Conservation (phyloP, 2,888 invertebrate species). For the Athripsodes cinereus region DNA sequence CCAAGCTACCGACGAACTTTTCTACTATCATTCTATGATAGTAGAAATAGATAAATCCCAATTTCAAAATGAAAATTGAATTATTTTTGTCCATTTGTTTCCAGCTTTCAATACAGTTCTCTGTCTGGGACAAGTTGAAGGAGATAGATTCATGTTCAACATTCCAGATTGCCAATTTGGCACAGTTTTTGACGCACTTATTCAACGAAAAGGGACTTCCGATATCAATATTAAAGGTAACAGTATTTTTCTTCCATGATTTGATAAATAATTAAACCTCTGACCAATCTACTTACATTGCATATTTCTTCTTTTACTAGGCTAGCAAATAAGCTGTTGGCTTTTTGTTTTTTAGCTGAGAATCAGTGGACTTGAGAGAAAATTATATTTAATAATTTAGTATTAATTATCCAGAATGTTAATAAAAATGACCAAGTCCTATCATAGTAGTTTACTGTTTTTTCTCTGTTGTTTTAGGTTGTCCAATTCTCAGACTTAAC, state of each 20-base stretch:
- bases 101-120: constrained; percentile 80
- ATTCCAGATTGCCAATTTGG: constrained; percentile 65
- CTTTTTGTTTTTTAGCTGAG: too few relatives aligned
- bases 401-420: too few relatives aligned
- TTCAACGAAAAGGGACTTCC: constrained; percentile 72
- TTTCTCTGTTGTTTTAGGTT: constrained; percentile 46
- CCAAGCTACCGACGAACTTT: too few relatives aligned
- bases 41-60: constrained; percentile 2
- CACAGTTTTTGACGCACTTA: constrained; percentile 72
- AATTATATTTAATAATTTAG: too few relatives aligned
- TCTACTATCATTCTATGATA: background rate
- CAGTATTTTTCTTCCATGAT: constrained; percentile 15
- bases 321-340: too few relatives aligned
- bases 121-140: constrained; percentile 89
- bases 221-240: constrained; percentile 80
- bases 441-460: too few relatives aligned
- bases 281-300: too few relatives aligned
- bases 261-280: too few relatives aligned
- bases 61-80: constrained; percentile 5
- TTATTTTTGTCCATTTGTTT: constrained; percentile 28
- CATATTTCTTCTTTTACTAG: too few relatives aligned
- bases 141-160: constrained; percentile 61
- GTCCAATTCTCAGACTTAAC: constrained; percentile 82
- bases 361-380: too few relatives aligned
- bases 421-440: too few relatives aligned